Conservation (phyloP, 2,113 vertebrate species). For the Zingel zingel region DNA sequence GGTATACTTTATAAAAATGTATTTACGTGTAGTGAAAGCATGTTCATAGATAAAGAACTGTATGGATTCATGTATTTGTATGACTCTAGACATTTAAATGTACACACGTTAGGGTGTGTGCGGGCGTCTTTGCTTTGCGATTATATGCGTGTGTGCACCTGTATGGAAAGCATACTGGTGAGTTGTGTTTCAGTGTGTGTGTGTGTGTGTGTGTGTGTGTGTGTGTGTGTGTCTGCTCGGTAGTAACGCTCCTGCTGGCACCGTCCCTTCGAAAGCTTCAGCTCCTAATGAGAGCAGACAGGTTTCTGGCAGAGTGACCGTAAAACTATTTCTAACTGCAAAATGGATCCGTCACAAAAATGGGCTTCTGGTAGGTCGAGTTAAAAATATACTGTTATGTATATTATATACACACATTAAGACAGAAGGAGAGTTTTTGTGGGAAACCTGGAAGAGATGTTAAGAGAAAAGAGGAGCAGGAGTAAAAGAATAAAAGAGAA, state of each 20-base stretch:
- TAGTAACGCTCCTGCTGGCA: constrained; percentile 64
- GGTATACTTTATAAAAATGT: background rate
- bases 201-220: constrained; percentile 37
- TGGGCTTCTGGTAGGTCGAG: constrained; percentile 32
- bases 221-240: constrained; percentile 38
- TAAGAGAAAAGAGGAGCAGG: background rate
- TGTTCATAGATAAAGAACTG: background rate
- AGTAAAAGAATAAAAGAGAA: background rate
- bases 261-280: constrained; percentile 47
- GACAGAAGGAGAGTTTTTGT: constrained; percentile 19
- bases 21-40: background rate
- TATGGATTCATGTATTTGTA: background rate
- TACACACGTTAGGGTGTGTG: background rate
- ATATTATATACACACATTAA: background rate
- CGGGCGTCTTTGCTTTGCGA: background rate
- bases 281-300: constrained; percentile 75
- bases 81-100: background rate
- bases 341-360: constrained; percentile 68
- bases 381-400: constrained; percentile 38
- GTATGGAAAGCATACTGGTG: background rate
- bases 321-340: constrained; percentile 60
- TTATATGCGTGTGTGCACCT: background rate
- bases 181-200: constrained; percentile 1
- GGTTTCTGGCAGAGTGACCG: constrained; percentile 67
- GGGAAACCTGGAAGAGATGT: background rate